Percentiles rank a stretch among this genome's conserved stretches.
These are phyloP conservation scores for Macquaria australasica DNA, from an alignment of 2,113 vertebrate genomes.

Conservation along the genomic window DNA sequence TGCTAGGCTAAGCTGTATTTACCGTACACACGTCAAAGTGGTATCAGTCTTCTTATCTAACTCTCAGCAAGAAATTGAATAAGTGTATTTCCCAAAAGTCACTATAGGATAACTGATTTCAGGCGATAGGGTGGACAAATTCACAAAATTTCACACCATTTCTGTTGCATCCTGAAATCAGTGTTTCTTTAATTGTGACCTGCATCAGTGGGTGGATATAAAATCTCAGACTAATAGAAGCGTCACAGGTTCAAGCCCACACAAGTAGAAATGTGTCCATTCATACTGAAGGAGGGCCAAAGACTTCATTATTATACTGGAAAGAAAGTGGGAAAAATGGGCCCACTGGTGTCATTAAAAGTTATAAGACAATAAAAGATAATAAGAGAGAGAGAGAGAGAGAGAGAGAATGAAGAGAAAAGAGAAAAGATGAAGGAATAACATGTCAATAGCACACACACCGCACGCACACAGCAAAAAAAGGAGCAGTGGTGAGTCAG, in stretches of 20 bases:
- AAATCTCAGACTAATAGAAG: constrained; percentile 28
- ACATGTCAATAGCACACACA: constrained; percentile 43
- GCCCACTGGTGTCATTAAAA: constrained; percentile 22
- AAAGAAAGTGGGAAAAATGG: not conserved
- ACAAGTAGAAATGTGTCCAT: constrained; percentile 38
- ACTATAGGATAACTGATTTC: not conserved
- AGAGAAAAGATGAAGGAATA: constrained; percentile 29
- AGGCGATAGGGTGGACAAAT: not conserved
- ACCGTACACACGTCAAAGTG: not conserved
- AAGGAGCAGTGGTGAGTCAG: constrained; percentile 71
- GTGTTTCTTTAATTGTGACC: constrained; percentile 24
- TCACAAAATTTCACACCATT: not conserved
- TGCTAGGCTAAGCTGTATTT: not conserved
- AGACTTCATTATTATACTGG: constrained; percentile 11
- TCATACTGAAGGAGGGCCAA: constrained; percentile 15
- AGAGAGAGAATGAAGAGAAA: constrained; percentile 7
- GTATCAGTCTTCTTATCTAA: not conserved
- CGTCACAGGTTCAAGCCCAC: constrained; percentile 42
- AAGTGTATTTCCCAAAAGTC: no score
- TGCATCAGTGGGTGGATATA: constrained; percentile 37
- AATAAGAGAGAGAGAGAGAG: not conserved
- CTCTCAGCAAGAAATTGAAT: no score
- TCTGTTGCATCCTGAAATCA: not conserved
- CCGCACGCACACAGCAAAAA: constrained; percentile 35
- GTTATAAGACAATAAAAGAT: constrained; percentile 21